phyloP scores from a whole-genome alignment of 2,888 invertebrate genomes.

The Pardosa pseudoannulata region DNA sequence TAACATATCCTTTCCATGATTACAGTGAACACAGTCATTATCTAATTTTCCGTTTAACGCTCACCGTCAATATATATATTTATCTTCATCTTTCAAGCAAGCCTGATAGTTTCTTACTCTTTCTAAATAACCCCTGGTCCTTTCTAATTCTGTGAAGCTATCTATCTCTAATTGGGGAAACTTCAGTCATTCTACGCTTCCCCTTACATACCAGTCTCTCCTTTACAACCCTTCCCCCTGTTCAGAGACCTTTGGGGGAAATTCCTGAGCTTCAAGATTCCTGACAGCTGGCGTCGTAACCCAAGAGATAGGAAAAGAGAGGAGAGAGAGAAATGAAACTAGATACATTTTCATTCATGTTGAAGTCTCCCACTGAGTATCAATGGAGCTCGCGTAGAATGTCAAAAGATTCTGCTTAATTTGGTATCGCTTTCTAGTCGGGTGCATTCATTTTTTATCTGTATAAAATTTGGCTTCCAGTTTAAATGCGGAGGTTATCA shows the following conservation, averaged over 20 bases:
- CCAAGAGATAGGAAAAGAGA: not conserved
- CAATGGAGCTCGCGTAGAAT: not conserved
- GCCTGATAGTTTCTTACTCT: too few relatives aligned
- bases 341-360: not conserved
- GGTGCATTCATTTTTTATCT: not conserved
- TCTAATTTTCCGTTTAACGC: not conserved
- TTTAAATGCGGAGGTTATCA: too few relatives aligned
- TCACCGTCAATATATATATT: not conserved
- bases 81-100: not conserved
- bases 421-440: not conserved
- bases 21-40: not conserved
- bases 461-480: too few relatives aligned
- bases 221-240: not conserved
- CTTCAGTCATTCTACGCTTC: too few relatives aligned
- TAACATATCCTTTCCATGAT: not conserved
- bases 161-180: too few relatives aligned
- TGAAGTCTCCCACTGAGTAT: not conserved
- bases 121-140: not conserved
- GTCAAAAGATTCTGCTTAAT: not conserved
- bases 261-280: not conserved
- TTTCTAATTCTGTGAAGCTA: too few relatives aligned
- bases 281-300: not conserved
- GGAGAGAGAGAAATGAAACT: not conserved
- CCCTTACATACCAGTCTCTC: too few relatives aligned
- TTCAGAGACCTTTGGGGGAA: not conserved